Base-by-base conservation (phyloP, 1,140 invertebrate genomes). In the Notospermus geniculatus region DNA sequence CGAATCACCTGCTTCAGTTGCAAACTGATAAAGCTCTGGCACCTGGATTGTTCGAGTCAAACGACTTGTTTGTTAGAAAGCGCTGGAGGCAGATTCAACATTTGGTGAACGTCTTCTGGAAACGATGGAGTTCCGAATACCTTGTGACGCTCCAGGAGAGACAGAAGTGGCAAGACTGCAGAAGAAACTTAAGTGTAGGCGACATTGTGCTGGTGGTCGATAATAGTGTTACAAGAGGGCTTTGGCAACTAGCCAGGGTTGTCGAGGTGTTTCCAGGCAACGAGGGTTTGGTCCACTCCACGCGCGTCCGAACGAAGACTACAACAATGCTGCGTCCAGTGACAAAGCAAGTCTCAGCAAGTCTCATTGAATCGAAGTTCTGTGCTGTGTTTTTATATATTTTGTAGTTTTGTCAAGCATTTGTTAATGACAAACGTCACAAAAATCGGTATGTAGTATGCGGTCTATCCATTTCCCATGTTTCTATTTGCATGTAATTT, bases 161-260 rank as follows among this genome's bases (percentile, higher is more conserved):
- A 45, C 66, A 68, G 22, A 68, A 70, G 30, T 70, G 68, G 65
- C n/a, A 2, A 23, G 41, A 56, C 1, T 23, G 15, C 13, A 63
- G 39, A 25, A 32, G 27, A 15, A 70, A 70, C 32, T 19, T 68
- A 2, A 23, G 32, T 19, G 59, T 65, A 15, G 68, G 66, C 39
- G 68, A 70, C 52, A 30, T 67, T 28, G 65, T 69, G 28, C 27
- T 69, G 13, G 36, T 70, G 9, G 60, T 62, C 4, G 65, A 70
- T 54, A 41, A 58, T 13, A 65, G 29, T 57, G 9, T 53, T 19
- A 63, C 66, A 30, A 53, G 68, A 36, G 63, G 59, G 43, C 54
- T 46, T 5, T 62, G 36, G 50, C n/a, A 53, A 22, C 11, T 53
- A 11, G 50, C 17, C 11, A 9, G 9, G 9, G 50, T 53, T 22